Evolutionary conservation across 64 coral and sea anemone genomes (phyloP), one percentile per base, ranked within the genome.

Genomic region (Platygyra sinensis): DNA sequence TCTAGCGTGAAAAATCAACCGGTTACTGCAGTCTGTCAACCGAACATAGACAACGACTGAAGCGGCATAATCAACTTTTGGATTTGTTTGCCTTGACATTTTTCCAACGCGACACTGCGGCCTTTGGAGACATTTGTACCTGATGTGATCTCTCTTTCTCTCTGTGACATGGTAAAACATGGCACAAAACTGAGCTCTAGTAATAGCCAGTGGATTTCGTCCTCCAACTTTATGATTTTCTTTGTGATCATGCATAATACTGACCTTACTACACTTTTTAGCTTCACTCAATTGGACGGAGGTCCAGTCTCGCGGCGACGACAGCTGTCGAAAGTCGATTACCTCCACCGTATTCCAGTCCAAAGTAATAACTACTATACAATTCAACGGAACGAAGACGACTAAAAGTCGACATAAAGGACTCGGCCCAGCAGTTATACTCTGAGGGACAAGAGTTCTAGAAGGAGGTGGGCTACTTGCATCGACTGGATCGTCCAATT

Each of bases 221-320:
- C 81, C 81, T 17, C 81, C 81, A 10, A 85, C 38, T 85, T 71
- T 85, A n/a, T 85, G 81, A 85, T 85, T 85, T 19, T 85, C 81
- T 52, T 17, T 72, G 62, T 85, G 81, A 29, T 85, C 81, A 18
- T 85, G 36, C 2, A 85, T 63, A 85, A 85, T 50, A 30, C 63
- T 85, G 8, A 17, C 25, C 63, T 36, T 85, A 3, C 28, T 18
- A 52, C 81, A 85, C n/a, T 72, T 33, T 51, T 50, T 85, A n/a
- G 1, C 50, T 9, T 12, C 62, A 22, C 71, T 52, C 11, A 14
- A 28, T 20, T 83, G 80, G 2, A 83, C 80, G 2, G 31, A 64
- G 8, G 60, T 0, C 32, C 81, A 85, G 0, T 69, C 62, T 49
- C 10, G 20, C 27, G 33, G 38, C 31, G 81, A 27, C 12, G 63